phyloP scores from a whole-genome alignment of 2,113 vertebrate species.

The Ahaetulla prasina region DNA sequence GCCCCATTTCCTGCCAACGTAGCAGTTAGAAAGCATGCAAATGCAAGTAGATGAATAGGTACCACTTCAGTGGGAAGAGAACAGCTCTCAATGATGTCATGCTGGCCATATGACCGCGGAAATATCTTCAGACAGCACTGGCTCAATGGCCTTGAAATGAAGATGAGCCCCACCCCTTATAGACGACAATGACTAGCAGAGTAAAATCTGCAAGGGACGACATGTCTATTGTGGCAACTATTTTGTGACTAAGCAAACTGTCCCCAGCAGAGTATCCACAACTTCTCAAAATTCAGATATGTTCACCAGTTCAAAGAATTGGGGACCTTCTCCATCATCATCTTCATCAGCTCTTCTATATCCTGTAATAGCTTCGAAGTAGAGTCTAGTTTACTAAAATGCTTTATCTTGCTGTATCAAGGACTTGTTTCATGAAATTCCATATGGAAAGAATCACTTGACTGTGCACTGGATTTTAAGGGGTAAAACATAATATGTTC shows the following conservation, averaged over 20 bases:
- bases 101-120: not conserved
- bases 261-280: not conserved
- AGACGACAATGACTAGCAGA: not conserved
- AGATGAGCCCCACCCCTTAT: not conserved
- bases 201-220: not conserved
- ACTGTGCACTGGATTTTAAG: not conserved
- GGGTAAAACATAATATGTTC: not conserved
- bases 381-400: not conserved
- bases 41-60: not conserved
- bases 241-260: not conserved
- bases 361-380: not conserved
- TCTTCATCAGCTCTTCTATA: not conserved
- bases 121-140: not conserved
- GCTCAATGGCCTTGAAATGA: not conserved
- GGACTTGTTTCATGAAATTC: not conserved
- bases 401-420: not conserved
- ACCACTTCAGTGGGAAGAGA: not conserved
- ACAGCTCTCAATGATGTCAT: not conserved
- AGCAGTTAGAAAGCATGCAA: not conserved
- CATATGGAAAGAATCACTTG: not conserved
- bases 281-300: not conserved
- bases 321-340: not conserved
- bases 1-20: not conserved
- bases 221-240: not conserved
- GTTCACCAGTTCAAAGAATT: not conserved